Base-by-base conservation (phyloP, 64 coral and sea anemone species). In the Montipora cactus region DNA sequence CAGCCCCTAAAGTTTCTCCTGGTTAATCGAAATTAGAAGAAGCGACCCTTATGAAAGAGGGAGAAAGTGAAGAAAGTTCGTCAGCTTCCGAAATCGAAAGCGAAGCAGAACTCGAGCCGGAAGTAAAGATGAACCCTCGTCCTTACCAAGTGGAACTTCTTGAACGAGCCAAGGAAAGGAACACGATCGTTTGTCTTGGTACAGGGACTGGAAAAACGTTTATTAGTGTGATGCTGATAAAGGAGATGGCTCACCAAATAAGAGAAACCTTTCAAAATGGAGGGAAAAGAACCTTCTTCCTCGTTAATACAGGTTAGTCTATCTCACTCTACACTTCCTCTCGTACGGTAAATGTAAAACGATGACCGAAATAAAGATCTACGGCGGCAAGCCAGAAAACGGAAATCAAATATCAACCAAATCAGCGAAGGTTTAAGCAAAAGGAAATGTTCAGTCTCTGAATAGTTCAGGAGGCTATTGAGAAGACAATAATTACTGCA, bases 161-260 rank as follows among this genome's bases (percentile, higher is more conserved):
- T 1, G 82, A 92, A 3, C 87, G 90, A 46, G 94, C 92, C 8
- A 49, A 89, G 66, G 66, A 92, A 79, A 94, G 69, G 44, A 96
- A 98, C 57, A 94, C 95, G 6, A 94, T 98, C 5, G 97, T 98
- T 59, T 98, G 94, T 59, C 78, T 98, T 0, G 97, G 97, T 1
- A 98, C 97, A 45, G 97, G 97, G 22, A 98, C 97, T 13, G 97
- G 97, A 7, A 98, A 98, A 67, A 98, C 97, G 8, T 98, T 98
- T 53, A 98, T 98, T 7, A 98, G 97, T 84, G 95, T 98, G 0
- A 95, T 96, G 84, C 44, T 98, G 18, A 98, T 98, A 74, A 95
- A 98, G 62, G 91, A 98, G 84, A 48, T 94, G 3, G 79, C 94
- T 13, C 79, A 93, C 59, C 88, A 99, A 50, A 86, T 94, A 12